Evolutionary conservation across 2,113 vertebrate genomes (phyloP).

Genomic region (Steatornis caripensis): DNA sequence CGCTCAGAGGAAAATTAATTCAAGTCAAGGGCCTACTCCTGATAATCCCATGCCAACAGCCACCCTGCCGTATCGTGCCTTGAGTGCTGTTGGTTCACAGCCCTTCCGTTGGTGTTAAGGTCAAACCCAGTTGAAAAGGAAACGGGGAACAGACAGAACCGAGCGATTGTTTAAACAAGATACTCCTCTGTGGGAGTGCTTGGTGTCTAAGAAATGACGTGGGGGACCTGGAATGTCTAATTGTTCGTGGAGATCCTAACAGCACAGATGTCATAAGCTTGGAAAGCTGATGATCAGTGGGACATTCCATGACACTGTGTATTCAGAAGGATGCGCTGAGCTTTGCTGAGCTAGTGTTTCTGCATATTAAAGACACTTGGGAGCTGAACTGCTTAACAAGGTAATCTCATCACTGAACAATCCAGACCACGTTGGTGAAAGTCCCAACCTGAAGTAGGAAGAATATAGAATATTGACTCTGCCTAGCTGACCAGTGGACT

Average conservation of each 20-base stretch:
- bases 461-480: background rate
- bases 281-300: background rate
- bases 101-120: background rate
- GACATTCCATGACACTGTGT: fast-evolving
- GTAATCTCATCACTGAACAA: background rate
- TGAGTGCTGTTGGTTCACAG: background rate
- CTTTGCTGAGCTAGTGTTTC: background rate
- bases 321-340: background rate
- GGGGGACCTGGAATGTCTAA: background rate
- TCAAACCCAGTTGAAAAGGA: slow-evolving; percentile 15
- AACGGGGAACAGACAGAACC: background rate
- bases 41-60: background rate
- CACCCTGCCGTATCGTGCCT: background rate
- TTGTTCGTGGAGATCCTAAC: background rate
- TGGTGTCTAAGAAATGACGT: background rate
- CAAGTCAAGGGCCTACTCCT: background rate
- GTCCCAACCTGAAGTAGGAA: background rate
- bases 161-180: slow-evolving; percentile 32
- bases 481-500: background rate
- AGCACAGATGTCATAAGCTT: background rate
- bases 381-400: background rate
- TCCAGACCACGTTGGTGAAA: background rate
- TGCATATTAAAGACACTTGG: background rate
- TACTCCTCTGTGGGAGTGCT: background rate
- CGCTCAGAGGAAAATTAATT: background rate